Evolutionary conservation across 2,113 vertebrate species (phyloP), one percentile per base, ranked within the genome.

Genomic region (Gnathonemus longibarbis): DNA sequence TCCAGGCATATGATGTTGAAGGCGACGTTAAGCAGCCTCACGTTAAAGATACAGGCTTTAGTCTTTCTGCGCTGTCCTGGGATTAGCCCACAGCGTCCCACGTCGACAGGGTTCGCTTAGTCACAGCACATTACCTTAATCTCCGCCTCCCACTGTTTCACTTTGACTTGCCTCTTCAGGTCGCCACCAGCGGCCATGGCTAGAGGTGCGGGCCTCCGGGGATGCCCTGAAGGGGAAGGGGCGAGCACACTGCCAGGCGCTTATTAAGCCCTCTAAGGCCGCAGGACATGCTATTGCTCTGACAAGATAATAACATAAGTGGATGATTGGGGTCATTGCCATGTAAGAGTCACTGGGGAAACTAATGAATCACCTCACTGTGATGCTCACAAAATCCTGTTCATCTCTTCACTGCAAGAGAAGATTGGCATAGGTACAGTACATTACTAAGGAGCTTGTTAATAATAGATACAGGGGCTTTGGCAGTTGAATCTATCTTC

Each of bases 251-350:
- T 5, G 19, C 21, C 39, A 87, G 50, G 85, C 27, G 3, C 48
- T 19, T 53, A 53, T 35, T 87, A 35, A 31, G 15, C 50, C 50
- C 50, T 87, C 85, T 27, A 87, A 35, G 27, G 50, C 85, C 6
- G 49, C 13, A n/a, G 50, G 85, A 53, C 85, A 87, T 87, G 85
- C 85, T 50, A 87, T 50, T 39, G 85, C 48, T 21, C 11, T 52
- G 85, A 87, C 85, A 87, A 19, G 13, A 87, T 87, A 87, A 87
- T 87, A 53, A 56, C 85, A 87, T 35, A 87, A 87, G 15, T 87
- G 50, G 85, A 87, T 87, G 85, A 87, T 87, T 53, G 85, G 50
- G 50, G 49, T 87, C 85, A 87, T 53, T 53, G 27, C 85, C n/a
- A 87, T 31, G 50, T 87, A 87, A 56, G 50, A 87, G 31, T 87